Evolutionary conservation across 2,113 vertebrate species (phyloP), one percentile per base, ranked within the genome.

Genomic region (Ursus arctos): DNA sequence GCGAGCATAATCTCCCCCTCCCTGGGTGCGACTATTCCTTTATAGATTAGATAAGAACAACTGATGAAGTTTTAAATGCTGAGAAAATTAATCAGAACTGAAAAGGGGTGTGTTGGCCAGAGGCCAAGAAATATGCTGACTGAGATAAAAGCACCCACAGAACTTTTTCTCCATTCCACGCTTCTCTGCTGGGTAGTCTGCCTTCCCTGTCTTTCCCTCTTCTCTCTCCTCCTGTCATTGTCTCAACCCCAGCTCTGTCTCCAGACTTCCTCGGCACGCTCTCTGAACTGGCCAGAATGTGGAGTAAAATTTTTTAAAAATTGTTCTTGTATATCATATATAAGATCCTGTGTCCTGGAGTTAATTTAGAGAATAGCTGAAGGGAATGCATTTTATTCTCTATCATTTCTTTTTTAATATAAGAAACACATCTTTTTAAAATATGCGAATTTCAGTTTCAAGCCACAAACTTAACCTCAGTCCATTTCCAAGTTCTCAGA

Each of bases 31-130:
- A 94, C 95, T 31, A 40, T 97, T 96, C 94, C 95, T 97, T 97
- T 94, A 81, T 28, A 96, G 97, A 98, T 98, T 98, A 98, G 97
- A 95, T 96, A 97, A 96, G 97, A 97, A 90, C 92, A 94, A 90
- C 63, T 63, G 92, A 97, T 97, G 92, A 92, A 92, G 63, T 97
- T 96, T 98, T 95, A 95, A 98, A 98, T 96, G 88, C 74, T 94
- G 83, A 96, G 96, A 97, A 97, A 97, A 91, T 84, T 92, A 95
- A 96, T 94, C 90, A 94, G 63, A 96, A 83, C 55, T 40, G 22
- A 82, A 96, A 95, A 57, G 43, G 21, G 51, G 33, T 69, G 40
- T 67, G 40, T 24, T 87, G 74, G 92, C 80, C 86, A 15, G 4
- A 7, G 65, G 26, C 90, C 95, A 92, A 95, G 57, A 96, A 97